These are phyloP conservation scores for Orthonevra nobilis DNA, from an alignment of 2,888 invertebrate genomes.

Conservation along the genomic window DNA sequence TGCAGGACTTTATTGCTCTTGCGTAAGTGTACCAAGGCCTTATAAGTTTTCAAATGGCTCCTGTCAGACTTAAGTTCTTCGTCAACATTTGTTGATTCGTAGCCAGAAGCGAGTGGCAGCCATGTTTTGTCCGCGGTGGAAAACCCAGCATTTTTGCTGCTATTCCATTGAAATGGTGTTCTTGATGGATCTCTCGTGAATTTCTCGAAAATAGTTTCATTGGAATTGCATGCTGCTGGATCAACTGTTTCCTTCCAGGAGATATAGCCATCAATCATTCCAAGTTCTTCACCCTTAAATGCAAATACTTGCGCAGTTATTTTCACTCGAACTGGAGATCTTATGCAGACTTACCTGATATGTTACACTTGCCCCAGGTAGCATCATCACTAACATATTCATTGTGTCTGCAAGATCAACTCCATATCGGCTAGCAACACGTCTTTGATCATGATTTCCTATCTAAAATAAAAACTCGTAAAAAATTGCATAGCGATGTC, in stretches of 20 bases:
- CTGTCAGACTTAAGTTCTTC: constrained; percentile 78
- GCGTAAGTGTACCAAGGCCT: constrained; percentile 80
- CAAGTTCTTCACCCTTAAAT: constrained; percentile 89
- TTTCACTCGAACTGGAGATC: no score
- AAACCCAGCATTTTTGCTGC: constrained; percentile 79
- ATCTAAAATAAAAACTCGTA: constrained; percentile 80
- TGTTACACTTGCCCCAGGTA: constrained; percentile 92
- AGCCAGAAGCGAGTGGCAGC: constrained; percentile 82
- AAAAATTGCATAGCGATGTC: no score
- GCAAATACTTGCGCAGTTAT: no score
- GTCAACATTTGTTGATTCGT: constrained; percentile 82
- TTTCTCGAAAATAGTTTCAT: constrained; percentile 78
- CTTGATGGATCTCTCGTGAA: constrained; percentile 82
- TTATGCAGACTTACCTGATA: no score
- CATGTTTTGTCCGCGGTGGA: constrained; percentile 75
- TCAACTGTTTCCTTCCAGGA: constrained; percentile 82
- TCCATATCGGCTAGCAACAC: constrained; percentile 86
- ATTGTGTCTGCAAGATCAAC: constrained; percentile 86
- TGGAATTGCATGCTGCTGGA: constrained; percentile 81
- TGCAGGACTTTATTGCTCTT: constrained; percentile 74
- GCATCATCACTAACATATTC: constrained; percentile 89
- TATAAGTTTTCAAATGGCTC: constrained; percentile 84
- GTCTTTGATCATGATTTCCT: constrained; percentile 89
- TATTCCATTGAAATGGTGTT: constrained; percentile 85
- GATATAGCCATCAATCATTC: constrained; percentile 82